Evolutionary conservation across 2,888 invertebrate species (phyloP).

Genomic region (Heliconius charithonia): DNA sequence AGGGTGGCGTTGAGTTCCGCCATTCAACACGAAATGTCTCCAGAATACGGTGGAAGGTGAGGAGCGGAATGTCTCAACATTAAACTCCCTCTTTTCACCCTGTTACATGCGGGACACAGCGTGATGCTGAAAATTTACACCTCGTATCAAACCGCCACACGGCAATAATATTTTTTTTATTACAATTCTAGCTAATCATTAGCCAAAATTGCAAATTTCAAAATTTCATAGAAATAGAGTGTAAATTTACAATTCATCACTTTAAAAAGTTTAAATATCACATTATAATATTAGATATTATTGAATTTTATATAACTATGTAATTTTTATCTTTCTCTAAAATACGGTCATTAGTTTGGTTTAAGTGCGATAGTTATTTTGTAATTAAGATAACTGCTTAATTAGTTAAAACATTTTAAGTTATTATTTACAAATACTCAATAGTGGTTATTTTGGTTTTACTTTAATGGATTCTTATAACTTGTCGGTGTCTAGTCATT

Average conservation of each 20-base stretch:
- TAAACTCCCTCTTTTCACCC: no score
- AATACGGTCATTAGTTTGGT: neutral
- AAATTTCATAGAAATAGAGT: neutral
- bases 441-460: slow-evolving; percentile 13
- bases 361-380: neutral
- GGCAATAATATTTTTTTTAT: neutral
- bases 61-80: no score
- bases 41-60: no score
- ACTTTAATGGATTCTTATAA: slow-evolving; percentile 33
- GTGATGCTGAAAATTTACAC: no score
- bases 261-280: neutral
- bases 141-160: no score
- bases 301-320: neutral
- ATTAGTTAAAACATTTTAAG: neutral
- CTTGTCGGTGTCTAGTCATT: slow-evolving; percentile 45
- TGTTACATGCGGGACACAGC: no score
- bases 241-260: neutral
- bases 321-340: neutral
- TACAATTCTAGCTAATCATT: neutral
- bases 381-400: neutral
- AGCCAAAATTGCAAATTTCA: neutral
- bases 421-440: slow-evolving; percentile 35
- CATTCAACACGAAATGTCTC: no score
- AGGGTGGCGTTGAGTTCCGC: no score
- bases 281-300: neutral